phyloP scores from a whole-genome alignment of 2,113 vertebrate genomes.

The Piaya cayana region DNA sequence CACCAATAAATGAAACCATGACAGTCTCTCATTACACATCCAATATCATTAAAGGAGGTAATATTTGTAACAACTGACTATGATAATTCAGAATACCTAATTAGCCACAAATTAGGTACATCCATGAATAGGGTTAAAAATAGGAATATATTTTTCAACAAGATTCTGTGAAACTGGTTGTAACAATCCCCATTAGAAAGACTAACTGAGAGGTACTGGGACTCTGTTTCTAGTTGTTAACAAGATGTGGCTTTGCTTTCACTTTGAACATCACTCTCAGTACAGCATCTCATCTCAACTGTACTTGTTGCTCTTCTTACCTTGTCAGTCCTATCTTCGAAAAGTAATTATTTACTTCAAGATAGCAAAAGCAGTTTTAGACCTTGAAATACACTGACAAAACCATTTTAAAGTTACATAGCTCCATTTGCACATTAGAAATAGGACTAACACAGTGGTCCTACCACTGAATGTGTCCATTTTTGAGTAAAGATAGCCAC shows the following conservation, averaged over 20 bases:
- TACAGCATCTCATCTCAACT: neutral
- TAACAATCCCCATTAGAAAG: neutral
- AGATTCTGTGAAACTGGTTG: neutral
- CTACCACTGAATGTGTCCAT: neutral
- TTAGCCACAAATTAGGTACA: constrained; percentile 57
- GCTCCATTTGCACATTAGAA: neutral
- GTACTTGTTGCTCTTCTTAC: neutral
- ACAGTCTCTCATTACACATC: constrained; percentile 68
- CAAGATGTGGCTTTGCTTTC: neutral
- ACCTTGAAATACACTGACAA: neutral
- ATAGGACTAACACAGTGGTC: neutral
- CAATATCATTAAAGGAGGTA: constrained; percentile 36
- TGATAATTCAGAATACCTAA: constrained; percentile 76
- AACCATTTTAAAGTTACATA: neutral
- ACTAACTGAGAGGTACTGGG: neutral
- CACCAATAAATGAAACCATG: constrained; percentile 25
- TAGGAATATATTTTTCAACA: neutral
- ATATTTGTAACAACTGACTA: constrained; percentile 64
- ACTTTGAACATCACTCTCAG: neutral
- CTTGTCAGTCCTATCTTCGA: neutral
- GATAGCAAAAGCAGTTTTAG: neutral
- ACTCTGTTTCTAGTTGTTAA: neutral
- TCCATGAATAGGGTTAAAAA: constrained; percentile 58
- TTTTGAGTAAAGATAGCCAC: neutral
- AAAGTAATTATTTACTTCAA: neutral